Evolutionary conservation across 2,888 invertebrate species (phyloP), one percentile per base, ranked within the genome.

Genomic region (Sesamia inferens): DNA sequence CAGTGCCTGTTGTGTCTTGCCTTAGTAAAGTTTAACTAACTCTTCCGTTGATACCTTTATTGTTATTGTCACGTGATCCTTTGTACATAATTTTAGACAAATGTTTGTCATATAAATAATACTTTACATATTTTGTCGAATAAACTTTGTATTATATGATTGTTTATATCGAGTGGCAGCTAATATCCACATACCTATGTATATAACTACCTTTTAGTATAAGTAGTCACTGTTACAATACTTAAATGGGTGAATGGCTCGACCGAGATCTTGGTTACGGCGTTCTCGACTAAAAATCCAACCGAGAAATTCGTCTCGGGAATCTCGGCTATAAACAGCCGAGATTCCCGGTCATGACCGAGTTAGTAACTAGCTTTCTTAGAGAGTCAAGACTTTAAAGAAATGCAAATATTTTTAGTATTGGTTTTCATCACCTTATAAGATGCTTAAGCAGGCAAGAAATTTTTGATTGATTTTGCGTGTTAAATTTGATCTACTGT

Each of bases 1-100:
- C 79, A 83, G 90, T 90, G 92, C 91, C 91, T 92, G 87, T 84
- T 82, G 76, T 89, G 82, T 92, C 94, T 93, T 93, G 94, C 93
- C 93, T 93, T 90, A 88, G 82, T 84, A 88, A 87, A 79, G 58
- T 85, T 65, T 71, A 79, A 80, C 76, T 81, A 75, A 79, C 71
- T 80, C 76, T 73, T 79, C 79, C 86, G 84, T 88, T 88, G 78
- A 77, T 68, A 77, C 74, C 66, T 84, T 61, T 63, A 80, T 85
- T 74, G 73, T 83, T 83, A 78, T 68, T 61, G 48, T 78, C 75
- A 59, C 70, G 75, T 85, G 73, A 78, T 79, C 70, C 73, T 76
- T 31, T 87, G 87, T 86, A 86, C 61, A 87, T 87, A 87, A 76
- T 76, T 79, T 73, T 82, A 81, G 69, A 69, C 39, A 71, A 63